Percentiles rank a stretch among this genome's conserved stretches.
Evolutionary conservation across 2,888 invertebrate species (phyloP).

Genomic region (Stramonita haemastoma): DNA sequence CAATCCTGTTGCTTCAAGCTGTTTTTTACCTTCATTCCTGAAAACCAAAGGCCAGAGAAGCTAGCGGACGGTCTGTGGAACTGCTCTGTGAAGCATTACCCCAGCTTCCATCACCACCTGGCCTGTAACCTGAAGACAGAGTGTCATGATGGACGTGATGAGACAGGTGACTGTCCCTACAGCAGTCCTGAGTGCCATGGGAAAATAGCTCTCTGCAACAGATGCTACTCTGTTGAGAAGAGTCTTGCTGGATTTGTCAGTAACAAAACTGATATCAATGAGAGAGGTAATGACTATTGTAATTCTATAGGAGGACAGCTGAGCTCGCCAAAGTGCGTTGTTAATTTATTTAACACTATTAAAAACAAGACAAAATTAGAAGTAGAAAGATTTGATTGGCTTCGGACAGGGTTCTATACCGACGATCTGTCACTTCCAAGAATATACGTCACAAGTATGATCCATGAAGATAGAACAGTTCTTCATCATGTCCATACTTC

Average conservation of each 20-base stretch:
- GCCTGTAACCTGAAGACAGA: slow-evolving; percentile 10
- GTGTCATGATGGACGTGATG: neutral
- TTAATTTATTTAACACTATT: neutral
- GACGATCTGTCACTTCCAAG: neutral
- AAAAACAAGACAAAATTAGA: neutral
- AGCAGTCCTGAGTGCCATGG: slow-evolving; percentile 14
- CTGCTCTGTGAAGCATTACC: neutral
- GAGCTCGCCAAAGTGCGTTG: neutral
- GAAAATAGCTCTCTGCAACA: neutral
- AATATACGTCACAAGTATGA: neutral
- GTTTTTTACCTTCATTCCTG: neutral
- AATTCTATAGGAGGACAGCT: neutral
- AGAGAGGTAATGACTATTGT: neutral
- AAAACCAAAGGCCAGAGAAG: neutral
- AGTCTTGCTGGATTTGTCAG: neutral
- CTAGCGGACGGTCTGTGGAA: neutral
- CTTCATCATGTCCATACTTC: neutral
- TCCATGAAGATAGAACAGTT: neutral
- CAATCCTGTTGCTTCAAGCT: neutral
- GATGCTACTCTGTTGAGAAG: neutral
- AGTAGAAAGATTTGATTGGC: rapidly evolving
- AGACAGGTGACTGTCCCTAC: neutral
- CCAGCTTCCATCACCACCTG: slow-evolving; percentile 13
- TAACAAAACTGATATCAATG: neutral
- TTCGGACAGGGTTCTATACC: neutral